A percentile compares a stretch with the other conserved stretches of the same genome.
Conservation (phyloP, 2,113 vertebrate species). For the Datnioides undecimradiatus region DNA sequence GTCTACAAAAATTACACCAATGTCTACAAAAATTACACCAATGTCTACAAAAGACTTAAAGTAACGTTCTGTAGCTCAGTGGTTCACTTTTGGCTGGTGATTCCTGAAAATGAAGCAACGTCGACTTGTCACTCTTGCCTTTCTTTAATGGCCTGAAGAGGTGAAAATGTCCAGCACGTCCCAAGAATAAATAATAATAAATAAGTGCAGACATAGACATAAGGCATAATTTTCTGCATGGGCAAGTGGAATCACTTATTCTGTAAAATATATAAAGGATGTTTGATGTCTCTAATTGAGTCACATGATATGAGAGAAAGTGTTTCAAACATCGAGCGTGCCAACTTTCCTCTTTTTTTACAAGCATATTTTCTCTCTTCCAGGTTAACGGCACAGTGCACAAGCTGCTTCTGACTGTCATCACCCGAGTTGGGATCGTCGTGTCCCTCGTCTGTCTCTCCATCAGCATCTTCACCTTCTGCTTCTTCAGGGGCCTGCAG, state of each 20-base stretch:
- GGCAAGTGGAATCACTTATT: background rate
- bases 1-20: background rate
- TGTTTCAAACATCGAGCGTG: background rate
- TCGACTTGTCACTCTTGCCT: background rate
- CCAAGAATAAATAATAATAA: background rate
- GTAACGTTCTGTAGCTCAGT: background rate
- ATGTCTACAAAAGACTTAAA: background rate
- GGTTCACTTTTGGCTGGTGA: too few relatives aligned
- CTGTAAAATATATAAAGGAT: background rate
- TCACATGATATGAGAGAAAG: background rate
- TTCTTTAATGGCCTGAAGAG: background rate
- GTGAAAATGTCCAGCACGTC: background rate
- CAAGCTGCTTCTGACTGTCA: slow-evolving; percentile 92
- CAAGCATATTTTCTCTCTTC: slow-evolving; percentile 1
- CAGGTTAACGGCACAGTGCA: slow-evolving; percentile 90
- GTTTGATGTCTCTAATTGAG: background rate
- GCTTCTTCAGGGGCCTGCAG: slow-evolving; percentile 98
- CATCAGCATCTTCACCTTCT: slow-evolving; percentile 99
- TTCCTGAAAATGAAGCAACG: background rate
- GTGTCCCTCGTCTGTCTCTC: slow-evolving; percentile 96
- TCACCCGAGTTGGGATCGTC: slow-evolving; percentile 96
- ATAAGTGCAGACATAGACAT: background rate
- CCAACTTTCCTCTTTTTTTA: slow-evolving; percentile 29
- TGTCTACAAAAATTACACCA: background rate
- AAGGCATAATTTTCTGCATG: background rate